Evolutionary conservation across 2,888 invertebrate species (phyloP), one percentile per base, ranked within the genome.

Genomic region (Epistrophella euchroma): DNA sequence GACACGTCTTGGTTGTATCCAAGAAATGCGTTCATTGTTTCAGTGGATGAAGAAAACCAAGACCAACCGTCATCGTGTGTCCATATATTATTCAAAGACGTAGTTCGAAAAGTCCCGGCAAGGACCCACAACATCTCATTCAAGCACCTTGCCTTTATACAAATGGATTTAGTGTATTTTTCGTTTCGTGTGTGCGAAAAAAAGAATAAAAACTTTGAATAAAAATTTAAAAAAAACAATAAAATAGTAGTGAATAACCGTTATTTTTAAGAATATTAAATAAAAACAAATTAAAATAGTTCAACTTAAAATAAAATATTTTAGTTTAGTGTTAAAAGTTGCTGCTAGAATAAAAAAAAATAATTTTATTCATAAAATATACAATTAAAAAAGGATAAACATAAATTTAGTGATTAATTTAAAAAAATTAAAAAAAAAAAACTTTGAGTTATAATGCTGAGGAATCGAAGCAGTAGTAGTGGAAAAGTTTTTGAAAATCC

Each of bases 11-110:
- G n/a, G 60, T 15, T 22, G 40, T 37, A 47, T 62, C 76, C 76
- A 70, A 85, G 81, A 77, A 85, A 73, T 43, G 85, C 73, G 81
- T 85, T 70, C 85, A 85, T 77, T 85, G 81, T 81, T 80, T 85
- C 81, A 72, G 47, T 50, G 74, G 62, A 68, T 56, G 45, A 74
- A 37, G 55, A 56, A 60, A 68, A 74, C 68, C 55, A 56, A 60
- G 62, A 74, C 68, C 55, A 68, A 52, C 10, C 60, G 78, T 64
- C 79, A 64, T 43, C 79, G 74, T 47, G 75, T 79, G 70, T 52
- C 79, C 75, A 72, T 52, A 60, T 73, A 35, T 64, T 52, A 83
- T 70, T 71, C 62, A 56, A 72, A 72, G 55, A 58, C 81, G 35
- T 47, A 64, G 60, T 73, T 47, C 78, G 72, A 22, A 60, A 17